phyloP scores from a whole-genome alignment of 2,888 invertebrate species.

The Alcis repandata region DNA sequence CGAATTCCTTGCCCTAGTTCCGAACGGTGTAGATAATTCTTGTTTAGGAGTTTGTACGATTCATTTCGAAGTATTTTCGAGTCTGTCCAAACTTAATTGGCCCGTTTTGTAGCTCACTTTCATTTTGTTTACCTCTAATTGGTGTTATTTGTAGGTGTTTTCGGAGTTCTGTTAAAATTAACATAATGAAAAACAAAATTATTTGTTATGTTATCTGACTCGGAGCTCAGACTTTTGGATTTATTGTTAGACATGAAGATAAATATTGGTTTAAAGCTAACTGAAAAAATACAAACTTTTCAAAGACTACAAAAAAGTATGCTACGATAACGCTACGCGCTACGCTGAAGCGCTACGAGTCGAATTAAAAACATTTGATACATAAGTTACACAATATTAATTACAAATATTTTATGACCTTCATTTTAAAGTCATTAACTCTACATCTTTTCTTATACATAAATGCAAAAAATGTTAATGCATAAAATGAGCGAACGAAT shows the following conservation, averaged over 20 bases:
- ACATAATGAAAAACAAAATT: too few species aligned
- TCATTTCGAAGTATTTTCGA: conserved; percentile 20
- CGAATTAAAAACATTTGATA: background rate
- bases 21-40: conserved; percentile 21
- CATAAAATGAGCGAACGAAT: too few species aligned
- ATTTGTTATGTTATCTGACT: too few species aligned
- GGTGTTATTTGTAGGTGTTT: background rate
- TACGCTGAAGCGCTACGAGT: background rate
- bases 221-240: too few species aligned
- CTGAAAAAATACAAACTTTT: background rate
- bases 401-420: too few species aligned
- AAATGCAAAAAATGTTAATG: too few species aligned
- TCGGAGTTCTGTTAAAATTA: background rate
- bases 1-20: conserved; percentile 28
- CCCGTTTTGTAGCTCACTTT: conserved; percentile 5
- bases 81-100: conserved; percentile 22
- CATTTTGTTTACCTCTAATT: conserved; percentile 2
- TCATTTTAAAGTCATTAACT: too few species aligned
- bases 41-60: conserved; percentile 27
- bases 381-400: background rate
- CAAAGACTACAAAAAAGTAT: background rate
- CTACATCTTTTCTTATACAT: too few species aligned
- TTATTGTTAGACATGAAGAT: background rate
- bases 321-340: background rate
- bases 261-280: too few species aligned